Evolutionary conservation across 2,888 invertebrate species (phyloP).

Genomic region (Tuberolachnus salignus): DNA sequence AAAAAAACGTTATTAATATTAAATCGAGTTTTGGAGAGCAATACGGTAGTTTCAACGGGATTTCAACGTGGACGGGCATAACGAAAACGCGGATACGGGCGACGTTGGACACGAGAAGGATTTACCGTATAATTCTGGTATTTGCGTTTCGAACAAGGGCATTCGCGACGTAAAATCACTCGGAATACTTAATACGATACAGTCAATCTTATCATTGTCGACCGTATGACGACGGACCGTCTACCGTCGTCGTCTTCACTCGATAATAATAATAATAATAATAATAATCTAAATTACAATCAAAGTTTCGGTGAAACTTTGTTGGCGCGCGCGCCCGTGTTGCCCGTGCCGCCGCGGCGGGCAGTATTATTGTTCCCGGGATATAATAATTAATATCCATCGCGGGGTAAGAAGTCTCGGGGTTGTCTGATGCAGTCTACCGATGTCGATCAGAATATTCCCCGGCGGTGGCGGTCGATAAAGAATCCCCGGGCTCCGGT

Average conservation of each 20-base stretch:
- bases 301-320: conserved; percentile 48
- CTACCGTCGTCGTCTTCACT: neutral
- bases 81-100: too few species aligned
- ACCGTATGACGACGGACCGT: neutral
- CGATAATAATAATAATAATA: too few species aligned
- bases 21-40: too few species aligned
- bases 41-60: too few species aligned
- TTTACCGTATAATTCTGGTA: too few species aligned
- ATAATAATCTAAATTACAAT: conserved; percentile 41
- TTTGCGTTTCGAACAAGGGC: too few species aligned
- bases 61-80: too few species aligned
- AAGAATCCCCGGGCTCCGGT: neutral
- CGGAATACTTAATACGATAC: too few species aligned
- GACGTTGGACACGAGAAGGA: too few species aligned
- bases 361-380: conserved; percentile 20
- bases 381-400: conserved; percentile 45
- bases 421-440: conserved; percentile 37
- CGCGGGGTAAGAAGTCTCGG: conserved; percentile 6
- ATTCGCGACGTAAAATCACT: too few species aligned
- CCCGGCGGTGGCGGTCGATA: neutral
- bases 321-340: neutral
- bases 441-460: conserved; percentile 40
- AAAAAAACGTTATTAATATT: too few species aligned
- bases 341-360: neutral
- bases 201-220: neutral